Percentiles rank a stretch among this genome's conserved stretches.
These are phyloP conservation scores for Tortrix viridana DNA, from an alignment of 2,888 invertebrate species.

Conservation along the genomic window DNA sequence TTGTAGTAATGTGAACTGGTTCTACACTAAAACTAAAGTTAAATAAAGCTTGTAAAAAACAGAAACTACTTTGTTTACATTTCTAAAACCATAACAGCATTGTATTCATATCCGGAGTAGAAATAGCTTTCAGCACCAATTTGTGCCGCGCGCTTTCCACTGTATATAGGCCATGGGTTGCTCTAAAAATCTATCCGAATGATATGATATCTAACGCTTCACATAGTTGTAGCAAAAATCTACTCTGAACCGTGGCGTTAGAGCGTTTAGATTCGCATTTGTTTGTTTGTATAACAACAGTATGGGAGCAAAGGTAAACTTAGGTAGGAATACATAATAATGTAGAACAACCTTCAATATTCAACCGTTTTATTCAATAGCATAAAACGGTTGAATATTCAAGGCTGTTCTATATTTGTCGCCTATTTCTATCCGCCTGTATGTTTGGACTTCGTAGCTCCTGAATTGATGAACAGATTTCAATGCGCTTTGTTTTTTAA, in stretches of 20 bases:
- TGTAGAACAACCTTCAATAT: too few relatives aligned
- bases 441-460: too few relatives aligned
- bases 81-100: constrained; percentile 4
- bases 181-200: constrained; percentile 45
- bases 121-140: constrained; percentile 44
- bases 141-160: constrained; percentile 42
- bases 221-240: constrained; percentile 4
- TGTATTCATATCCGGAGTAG: constrained; percentile 32
- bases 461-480: too few relatives aligned
- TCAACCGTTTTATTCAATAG: too few relatives aligned
- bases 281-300: not conserved
- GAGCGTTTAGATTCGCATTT: constrained; percentile 38
- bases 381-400: too few relatives aligned
- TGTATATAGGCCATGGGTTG: constrained; percentile 53
- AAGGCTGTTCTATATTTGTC: too few relatives aligned
- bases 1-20: too few relatives aligned
- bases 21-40: too few relatives aligned
- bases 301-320: constrained; percentile 1
- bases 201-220: constrained; percentile 1
- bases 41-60: not conserved
- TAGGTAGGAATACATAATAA: not conserved
- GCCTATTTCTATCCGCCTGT: too few relatives aligned
- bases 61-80: not conserved
- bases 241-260: not conserved
- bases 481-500: too few relatives aligned